phyloP scores from a whole-genome alignment of 2,113 vertebrate species.

The Gracilinanus agilis region DNA sequence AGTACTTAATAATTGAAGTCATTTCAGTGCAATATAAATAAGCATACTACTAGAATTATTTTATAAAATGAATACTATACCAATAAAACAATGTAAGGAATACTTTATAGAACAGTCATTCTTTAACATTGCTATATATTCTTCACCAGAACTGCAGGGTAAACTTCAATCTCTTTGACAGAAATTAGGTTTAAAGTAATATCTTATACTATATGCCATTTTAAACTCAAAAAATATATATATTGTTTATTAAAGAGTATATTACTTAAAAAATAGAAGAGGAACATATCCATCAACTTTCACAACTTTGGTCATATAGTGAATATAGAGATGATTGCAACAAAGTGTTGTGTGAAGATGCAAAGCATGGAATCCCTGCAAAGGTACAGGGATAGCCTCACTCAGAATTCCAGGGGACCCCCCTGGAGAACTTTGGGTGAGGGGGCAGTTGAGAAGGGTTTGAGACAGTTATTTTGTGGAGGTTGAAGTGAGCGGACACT shows the following conservation, averaged over 20 bases:
- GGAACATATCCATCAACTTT: neutral
- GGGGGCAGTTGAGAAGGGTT: too few relatives aligned
- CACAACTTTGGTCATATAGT: neutral
- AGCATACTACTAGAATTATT: neutral
- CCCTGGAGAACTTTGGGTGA: too few relatives aligned
- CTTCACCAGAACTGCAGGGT: neutral
- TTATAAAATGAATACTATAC: neutral
- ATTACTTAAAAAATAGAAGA: neutral
- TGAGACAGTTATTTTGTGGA: too few relatives aligned
- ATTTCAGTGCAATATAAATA: neutral
- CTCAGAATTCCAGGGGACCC: too few relatives aligned
- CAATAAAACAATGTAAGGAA: neutral
- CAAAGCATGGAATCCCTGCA: too few relatives aligned
- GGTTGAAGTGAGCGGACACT: too few relatives aligned
- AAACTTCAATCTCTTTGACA: neutral
- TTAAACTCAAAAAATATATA: neutral
- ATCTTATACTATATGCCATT: neutral
- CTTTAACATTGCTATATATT: too few relatives aligned
- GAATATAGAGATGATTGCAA: neutral
- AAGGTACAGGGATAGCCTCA: too few relatives aligned
- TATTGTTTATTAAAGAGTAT: neutral
- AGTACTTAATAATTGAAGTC: neutral
- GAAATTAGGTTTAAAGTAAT: neutral
- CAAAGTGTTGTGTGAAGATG: too few relatives aligned
- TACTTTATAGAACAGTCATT: neutral